phyloP scores from a whole-genome alignment of 2,113 vertebrate species.

The Todiramphus saurophagus region DNA sequence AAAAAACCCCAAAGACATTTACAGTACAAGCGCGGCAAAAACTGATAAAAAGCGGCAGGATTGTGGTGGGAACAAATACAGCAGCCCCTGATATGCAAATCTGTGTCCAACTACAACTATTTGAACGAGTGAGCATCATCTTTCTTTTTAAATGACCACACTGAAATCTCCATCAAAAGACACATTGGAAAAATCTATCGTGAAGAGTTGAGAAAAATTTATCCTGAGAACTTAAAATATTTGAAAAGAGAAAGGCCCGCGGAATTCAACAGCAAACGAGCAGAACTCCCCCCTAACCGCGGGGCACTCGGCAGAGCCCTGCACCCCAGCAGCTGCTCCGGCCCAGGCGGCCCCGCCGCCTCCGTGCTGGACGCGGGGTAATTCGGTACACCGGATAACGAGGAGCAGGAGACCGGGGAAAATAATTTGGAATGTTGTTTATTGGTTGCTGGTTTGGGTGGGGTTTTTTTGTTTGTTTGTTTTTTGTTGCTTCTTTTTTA shows the following conservation, averaged over 20 bases:
- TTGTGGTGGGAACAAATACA: accelerated
- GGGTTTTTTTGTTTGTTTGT: too few relatives aligned
- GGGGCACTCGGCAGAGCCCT: accelerated
- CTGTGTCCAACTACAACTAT: neutral
- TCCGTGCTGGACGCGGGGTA: neutral
- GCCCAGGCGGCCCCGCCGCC: neutral
- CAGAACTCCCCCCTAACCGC: accelerated
- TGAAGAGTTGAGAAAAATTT: neutral
- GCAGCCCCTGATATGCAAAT: neutral
- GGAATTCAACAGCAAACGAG: neutral
- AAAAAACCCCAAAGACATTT: too few relatives aligned
- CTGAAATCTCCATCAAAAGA: neutral
- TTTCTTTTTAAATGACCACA: neutral
- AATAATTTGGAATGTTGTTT: neutral
- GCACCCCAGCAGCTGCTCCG: neutral
- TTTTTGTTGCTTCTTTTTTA: neutral
- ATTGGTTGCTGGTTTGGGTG: neutral
- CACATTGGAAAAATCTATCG: neutral
- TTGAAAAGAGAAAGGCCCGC: neutral
- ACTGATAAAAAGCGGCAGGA: neutral
- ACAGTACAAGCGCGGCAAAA: neutral
- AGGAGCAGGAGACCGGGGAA: too few relatives aligned
- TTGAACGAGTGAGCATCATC: neutral
- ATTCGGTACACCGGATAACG: neutral
- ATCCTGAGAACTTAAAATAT: neutral